Evolutionary conservation across 2,113 vertebrate species (phyloP).

Genomic region (Salvelinus namaycush): DNA sequence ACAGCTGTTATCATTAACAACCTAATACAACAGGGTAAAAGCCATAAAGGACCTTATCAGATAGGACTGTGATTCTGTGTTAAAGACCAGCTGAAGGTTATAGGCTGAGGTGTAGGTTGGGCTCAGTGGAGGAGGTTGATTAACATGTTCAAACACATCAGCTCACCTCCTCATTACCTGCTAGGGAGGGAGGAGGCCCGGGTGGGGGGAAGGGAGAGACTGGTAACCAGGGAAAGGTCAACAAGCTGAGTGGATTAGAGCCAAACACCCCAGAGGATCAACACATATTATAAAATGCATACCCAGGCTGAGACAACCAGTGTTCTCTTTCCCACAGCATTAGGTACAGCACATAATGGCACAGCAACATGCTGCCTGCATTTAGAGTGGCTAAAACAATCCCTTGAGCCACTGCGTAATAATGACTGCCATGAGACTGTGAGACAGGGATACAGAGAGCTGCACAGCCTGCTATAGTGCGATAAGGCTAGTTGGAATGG

Average conservation of each 20-base stretch:
- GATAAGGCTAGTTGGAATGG: constrained; percentile 35
- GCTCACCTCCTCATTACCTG: not conserved
- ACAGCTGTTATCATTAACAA: no score
- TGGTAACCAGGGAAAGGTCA: not conserved
- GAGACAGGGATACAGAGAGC: no score
- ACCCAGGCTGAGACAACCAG: no score
- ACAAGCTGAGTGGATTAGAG: not conserved
- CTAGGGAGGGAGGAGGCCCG: not conserved
- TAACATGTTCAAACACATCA: constrained; percentile 33
- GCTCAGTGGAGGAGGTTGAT: constrained; percentile 7
- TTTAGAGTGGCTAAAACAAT: no score
- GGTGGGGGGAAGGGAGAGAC: not conserved
- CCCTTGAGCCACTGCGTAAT: no score
- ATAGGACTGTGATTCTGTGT: constrained; percentile 43
- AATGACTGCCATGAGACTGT: no score
- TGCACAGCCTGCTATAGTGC: constrained; percentile 24
- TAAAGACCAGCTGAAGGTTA: not conserved
- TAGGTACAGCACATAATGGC: no score
- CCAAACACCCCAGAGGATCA: not conserved
- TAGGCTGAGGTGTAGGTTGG: not conserved
- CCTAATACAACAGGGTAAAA: no score
- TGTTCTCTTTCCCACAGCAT: not conserved
- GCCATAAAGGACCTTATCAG: constrained; percentile 4
- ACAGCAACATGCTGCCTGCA: no score
- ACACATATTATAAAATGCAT: no score